Evolutionary conservation across 2,113 vertebrate genomes (phyloP), one percentile per base, ranked within the genome.

Genomic region (Paradisaea rubra): DNA sequence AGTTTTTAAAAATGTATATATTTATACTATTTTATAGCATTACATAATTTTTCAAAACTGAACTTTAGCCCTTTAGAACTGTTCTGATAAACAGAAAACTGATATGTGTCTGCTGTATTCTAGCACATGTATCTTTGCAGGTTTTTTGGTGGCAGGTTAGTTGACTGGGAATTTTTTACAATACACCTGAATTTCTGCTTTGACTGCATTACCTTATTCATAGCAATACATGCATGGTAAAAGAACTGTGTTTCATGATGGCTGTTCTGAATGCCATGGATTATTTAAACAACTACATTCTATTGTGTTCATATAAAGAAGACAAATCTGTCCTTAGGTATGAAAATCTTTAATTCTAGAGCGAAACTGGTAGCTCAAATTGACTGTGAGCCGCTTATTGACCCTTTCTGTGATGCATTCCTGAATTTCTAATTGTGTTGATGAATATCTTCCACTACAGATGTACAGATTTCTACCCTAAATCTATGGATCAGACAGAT

Each of bases 341-440:
- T 30, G 31, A 84, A 89, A 86, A 89, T 13, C 42, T 86, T 89
- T n/a, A 81, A 50, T 81, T 94, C 56, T 50, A 63, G 39, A 70
- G 23, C 9, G 6, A 70, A 74, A 35, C 2, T 28, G 13, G 13
- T 70, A 71, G 17, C 33, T 91, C n/a, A 84, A 54, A 89, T 20
- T 80, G 28, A 57, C 33, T 4, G 0, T 89, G 68, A 93, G 39
- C 24, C 5, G 1, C 47, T 78, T 71, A 71, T 35, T 81, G 73
- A 16, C 23, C 25, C 28, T 63, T 80, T 89, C 50, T 73, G 54
- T 12, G 25, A 61, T 65, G 53, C 37, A n/a, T 57, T 93, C 10
- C n/a, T 73, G 50, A 70, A 78, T 89, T 92, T 72, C 16, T 72
- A n/a, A 60, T 61, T 42, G 15, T 74, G 17, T 42, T 72, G 63